A percentile compares a stretch with the other conserved stretches of the same genome.
These are phyloP conservation scores for Halictus rubicundus DNA, from an alignment of 1,140 invertebrate species.

Conservation along the genomic window DNA sequence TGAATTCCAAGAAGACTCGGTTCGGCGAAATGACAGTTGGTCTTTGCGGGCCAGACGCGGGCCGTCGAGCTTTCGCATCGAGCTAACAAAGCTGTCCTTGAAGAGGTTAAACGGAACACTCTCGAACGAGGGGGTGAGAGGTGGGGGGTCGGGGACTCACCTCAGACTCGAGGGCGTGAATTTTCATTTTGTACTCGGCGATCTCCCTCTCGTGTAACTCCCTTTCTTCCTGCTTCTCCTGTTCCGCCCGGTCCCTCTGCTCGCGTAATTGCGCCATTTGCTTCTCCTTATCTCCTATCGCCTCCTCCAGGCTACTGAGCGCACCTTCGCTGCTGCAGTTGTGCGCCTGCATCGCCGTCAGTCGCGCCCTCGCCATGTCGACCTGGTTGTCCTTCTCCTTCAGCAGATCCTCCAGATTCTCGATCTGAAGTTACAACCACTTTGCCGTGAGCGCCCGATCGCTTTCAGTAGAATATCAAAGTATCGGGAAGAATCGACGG, in stretches of 20 bases:
- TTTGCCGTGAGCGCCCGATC: neutral
- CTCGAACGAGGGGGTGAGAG: neutral
- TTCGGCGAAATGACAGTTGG: too few relatives aligned
- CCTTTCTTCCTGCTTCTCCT: slow-evolving; percentile 97
- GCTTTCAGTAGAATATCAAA: neutral
- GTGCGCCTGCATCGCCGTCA: slow-evolving; percentile 95
- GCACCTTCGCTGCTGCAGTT: slow-evolving; percentile 96
- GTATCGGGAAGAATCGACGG: neutral
- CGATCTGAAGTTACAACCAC: slow-evolving; percentile 86
- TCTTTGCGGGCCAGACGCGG: too few relatives aligned
- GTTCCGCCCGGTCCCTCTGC: slow-evolving; percentile 96
- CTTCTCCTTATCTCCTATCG: slow-evolving; percentile 97
- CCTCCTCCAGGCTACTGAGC: slow-evolving; percentile 95
- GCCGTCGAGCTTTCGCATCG: too few relatives aligned
- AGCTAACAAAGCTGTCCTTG: too few relatives aligned
- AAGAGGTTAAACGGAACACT: neutral
- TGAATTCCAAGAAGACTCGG: too few relatives aligned
- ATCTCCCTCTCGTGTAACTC: slow-evolving; percentile 96
- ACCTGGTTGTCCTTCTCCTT: slow-evolving; percentile 99
- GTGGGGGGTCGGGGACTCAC: slow-evolving; percentile 69
- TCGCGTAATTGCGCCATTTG: slow-evolving; percentile 95
- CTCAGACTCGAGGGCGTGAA: slow-evolving; percentile 93
- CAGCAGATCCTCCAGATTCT: slow-evolving; percentile 97
- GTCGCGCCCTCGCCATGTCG: slow-evolving; percentile 93
- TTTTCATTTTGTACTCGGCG: slow-evolving; percentile 96